Percentiles rank a stretch among this genome's conserved stretches.
Evolutionary conservation across 2,888 invertebrate genomes (phyloP).

Genomic region (Coenonympha glycerion): DNA sequence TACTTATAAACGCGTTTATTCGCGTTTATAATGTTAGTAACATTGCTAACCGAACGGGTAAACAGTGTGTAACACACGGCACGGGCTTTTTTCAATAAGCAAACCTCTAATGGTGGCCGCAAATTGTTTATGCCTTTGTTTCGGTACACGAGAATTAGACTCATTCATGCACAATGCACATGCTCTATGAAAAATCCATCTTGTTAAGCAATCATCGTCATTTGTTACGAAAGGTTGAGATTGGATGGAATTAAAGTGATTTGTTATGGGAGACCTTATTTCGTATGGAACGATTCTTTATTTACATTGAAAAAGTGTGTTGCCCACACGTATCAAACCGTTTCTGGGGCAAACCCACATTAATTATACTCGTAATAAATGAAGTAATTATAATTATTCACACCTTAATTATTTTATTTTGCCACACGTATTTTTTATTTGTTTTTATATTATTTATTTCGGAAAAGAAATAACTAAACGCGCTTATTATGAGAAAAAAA

Average conservation of each 20-base stretch:
- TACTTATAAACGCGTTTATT: no score
- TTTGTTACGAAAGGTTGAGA: constrained; percentile 45
- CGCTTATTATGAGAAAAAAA: no score
- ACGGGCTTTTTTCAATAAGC: constrained; percentile 46
- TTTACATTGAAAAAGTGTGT: no score
- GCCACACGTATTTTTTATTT: no score
- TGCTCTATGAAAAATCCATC: constrained; percentile 50
- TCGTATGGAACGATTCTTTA: background rate
- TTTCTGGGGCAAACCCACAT: no score
- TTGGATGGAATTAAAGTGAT: constrained; percentile 20
- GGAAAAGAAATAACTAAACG: no score
- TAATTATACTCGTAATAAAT: no score
- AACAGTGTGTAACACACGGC: constrained; percentile 31
- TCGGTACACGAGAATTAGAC: constrained; percentile 44
- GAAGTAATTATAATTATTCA: no score
- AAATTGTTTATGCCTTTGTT: constrained; percentile 66
- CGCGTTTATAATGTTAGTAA: no score
- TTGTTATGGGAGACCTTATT: constrained; percentile 13
- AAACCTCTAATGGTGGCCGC: constrained; percentile 47
- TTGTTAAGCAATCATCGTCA: constrained; percentile 65
- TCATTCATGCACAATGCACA: constrained; percentile 54
- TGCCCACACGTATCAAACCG: no score
- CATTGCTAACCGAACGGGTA: background rate
- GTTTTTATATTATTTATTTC: no score
- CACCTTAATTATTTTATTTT: no score